Base-by-base conservation (phyloP, 2,888 invertebrate genomes). In the Prosapia bicincta region DNA sequence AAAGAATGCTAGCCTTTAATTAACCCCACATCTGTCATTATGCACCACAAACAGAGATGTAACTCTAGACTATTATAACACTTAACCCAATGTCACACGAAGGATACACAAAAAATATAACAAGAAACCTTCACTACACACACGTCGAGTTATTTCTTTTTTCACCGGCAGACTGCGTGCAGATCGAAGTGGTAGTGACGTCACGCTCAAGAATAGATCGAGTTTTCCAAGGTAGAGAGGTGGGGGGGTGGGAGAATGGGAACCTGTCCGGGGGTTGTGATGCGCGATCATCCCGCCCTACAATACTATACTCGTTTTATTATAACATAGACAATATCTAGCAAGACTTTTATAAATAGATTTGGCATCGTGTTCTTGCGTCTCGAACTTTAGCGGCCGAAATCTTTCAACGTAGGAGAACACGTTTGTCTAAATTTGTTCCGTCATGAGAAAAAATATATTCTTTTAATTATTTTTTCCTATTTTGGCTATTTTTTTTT, bases 371-470 rank as follows among this genome's bases (percentile, higher is more conserved):
- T 54, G 20, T 54, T 20, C 54, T 13, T 20, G 54, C 3, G 54
- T 54, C 20, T 54, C 54, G 20, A 20, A 54, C 7, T 5, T 13
- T 20, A 20, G 54, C 20, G 20, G 54, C 20, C 54, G 20, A 9
- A n/a, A 54, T 54, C 54, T 54, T 54, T 54, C 54, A 54, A 54
- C 54, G 54, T 54, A n/a, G n/a, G n/a, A n/a, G n/a, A n/a, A n/a
- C n/a, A n/a, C n/a, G n/a, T n/a, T n/a, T n/a, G n/a, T n/a, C n/a
- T n/a, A n/a, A n/a, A n/a, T n/a, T n/a, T n/a, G n/a, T n/a, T n/a
- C n/a, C n/a, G n/a, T n/a, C n/a, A n/a, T n/a, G n/a, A n/a, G n/a
- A n/a, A n/a, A n/a, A n/a, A n/a, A n/a, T n/a, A n/a, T n/a, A n/a
- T n/a, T n/a, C n/a, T n/a, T n/a, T n/a, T n/a, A n/a, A n/a, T n/a